Conservation (phyloP, 2,113 vertebrate species). For the Drymodes brunneopygia region DNA sequence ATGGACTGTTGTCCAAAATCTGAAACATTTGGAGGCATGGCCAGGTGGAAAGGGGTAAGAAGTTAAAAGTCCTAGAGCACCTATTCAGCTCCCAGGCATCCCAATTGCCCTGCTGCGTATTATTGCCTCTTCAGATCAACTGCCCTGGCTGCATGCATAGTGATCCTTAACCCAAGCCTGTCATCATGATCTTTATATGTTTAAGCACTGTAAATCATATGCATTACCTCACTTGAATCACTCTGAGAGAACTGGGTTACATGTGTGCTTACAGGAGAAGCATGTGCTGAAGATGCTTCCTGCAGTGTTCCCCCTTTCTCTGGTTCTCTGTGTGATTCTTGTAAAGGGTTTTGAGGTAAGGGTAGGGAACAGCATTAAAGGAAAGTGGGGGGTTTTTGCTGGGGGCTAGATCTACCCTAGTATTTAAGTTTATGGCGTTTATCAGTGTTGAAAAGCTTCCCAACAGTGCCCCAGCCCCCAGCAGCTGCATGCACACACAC, state of each 20-base stretch:
- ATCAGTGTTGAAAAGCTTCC: not conserved
- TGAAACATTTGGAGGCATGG: not conserved
- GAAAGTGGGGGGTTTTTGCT: fast-evolving
- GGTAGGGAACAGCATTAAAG: not conserved
- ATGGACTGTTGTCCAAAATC: not conserved
- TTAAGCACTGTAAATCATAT: not conserved
- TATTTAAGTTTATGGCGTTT: not conserved
- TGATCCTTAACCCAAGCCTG: not conserved
- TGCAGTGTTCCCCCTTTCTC: not conserved
- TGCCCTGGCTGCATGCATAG: not conserved
- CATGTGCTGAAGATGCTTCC: not conserved
- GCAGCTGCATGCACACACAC: not conserved
- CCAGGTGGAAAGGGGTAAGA: not conserved
- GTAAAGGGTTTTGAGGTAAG: not conserved
- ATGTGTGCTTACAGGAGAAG: not conserved
- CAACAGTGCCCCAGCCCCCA: fast-evolving
- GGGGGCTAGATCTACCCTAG: not conserved
- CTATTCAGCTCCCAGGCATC: not conserved
- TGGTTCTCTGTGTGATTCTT: not conserved
- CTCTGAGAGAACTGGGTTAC: not conserved
- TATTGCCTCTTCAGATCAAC: not conserved
- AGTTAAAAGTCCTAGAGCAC: not conserved
- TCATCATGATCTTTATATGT: not conserved
- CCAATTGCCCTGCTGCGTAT: not conserved
- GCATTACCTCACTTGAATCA: not conserved